Percentiles rank a stretch among this genome's conserved stretches.
Evolutionary conservation across 1,140 invertebrate species (phyloP).

Genomic region (Ceratitis capitata): DNA sequence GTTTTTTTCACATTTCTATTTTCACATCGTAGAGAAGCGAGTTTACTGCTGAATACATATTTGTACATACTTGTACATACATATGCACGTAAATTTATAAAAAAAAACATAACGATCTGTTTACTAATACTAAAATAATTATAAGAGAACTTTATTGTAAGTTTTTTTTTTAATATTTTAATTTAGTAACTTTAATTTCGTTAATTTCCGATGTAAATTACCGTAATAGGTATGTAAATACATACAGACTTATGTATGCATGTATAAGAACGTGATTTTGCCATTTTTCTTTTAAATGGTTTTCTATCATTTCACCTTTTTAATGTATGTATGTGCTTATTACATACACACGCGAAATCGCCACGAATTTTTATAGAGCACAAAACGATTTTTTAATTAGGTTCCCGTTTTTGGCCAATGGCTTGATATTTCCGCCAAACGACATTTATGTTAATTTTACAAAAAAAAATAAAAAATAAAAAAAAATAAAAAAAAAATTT

Average conservation of each 20-base stretch:
- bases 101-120: too few species aligned
- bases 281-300: neutral
- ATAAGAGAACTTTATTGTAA: neutral
- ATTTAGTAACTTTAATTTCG: neutral
- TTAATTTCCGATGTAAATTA: neutral
- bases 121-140: neutral
- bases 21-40: neutral
- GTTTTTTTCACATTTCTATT: neutral
- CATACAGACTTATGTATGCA: too few species aligned
- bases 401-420: neutral
- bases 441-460: neutral
- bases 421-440: neutral
- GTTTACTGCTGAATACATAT: neutral
- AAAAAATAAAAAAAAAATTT: too few species aligned
- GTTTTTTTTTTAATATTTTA: neutral
- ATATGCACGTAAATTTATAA: neutral
- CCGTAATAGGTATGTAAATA: too few species aligned
- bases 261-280: neutral
- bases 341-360: neutral
- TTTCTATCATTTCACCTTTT: neutral
- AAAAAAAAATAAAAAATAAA: too few species aligned
- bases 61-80: neutral
- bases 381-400: neutral
- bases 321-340: neutral
- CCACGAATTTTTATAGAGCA: neutral